Evolutionary conservation across 2,113 vertebrate species (phyloP).

Genomic region (Pimephales promelas): DNA sequence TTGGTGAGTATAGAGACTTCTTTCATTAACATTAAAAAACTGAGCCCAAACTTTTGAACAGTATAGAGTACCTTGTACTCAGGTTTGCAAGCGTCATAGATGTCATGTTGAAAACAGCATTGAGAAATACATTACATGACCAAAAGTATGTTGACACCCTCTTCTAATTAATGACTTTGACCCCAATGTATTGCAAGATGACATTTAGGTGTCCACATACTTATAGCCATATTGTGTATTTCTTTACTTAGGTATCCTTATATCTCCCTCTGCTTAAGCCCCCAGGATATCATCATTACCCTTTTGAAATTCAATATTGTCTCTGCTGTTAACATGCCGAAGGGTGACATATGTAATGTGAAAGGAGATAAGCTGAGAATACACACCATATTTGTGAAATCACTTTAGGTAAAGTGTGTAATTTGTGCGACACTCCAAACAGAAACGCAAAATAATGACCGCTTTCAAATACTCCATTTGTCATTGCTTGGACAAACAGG

Average conservation of each 20-base stretch:
- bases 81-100: too few relatives aligned
- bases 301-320: not conserved
- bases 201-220: too few relatives aligned
- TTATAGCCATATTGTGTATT: constrained; percentile 7
- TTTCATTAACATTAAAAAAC: too few relatives aligned
- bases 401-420: not conserved
- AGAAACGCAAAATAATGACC: not conserved
- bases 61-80: too few relatives aligned
- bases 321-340: not conserved
- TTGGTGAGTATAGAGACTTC: too few relatives aligned
- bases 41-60: too few relatives aligned
- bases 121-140: too few relatives aligned
- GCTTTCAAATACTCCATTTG: not conserved
- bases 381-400: not conserved
- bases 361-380: not conserved
- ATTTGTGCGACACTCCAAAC: not conserved
- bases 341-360: not conserved
- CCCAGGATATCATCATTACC: not conserved
- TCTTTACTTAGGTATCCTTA: not conserved
- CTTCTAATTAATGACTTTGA: too few relatives aligned
- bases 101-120: too few relatives aligned
- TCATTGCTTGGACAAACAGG: constrained; percentile 2
- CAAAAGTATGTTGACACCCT: not conserved
- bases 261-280: not conserved
- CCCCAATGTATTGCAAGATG: too few relatives aligned